A percentile compares a stretch with the other conserved stretches of the same genome.
These are phyloP conservation scores for Tiliqua scincoides DNA, from an alignment of 2,113 vertebrate species.

Conservation along the genomic window DNA sequence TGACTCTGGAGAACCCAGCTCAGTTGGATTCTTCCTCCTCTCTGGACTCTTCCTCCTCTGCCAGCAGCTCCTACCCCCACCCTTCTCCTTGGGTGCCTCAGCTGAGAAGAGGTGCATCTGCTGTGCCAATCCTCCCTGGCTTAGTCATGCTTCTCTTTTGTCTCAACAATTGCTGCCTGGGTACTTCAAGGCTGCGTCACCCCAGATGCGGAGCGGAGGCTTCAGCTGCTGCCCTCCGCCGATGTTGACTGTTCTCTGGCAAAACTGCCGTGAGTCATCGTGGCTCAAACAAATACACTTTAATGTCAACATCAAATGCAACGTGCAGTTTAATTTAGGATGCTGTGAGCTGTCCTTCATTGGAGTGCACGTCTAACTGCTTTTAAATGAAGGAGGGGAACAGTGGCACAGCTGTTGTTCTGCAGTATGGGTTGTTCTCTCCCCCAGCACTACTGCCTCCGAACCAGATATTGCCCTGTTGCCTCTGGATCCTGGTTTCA, in stretches of 20 bases:
- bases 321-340: too few relatives aligned
- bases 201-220: not conserved
- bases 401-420: fast-evolving
- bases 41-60: too few relatives aligned
- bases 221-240: too few relatives aligned
- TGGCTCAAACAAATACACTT: not conserved
- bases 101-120: not conserved
- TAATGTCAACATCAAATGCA: too few relatives aligned
- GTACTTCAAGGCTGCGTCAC: not conserved
- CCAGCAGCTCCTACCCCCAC: too few relatives aligned
- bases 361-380: too few relatives aligned
- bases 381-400: not conserved
- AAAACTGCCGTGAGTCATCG: not conserved
- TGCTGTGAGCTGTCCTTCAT: too few relatives aligned
- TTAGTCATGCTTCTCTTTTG: not conserved
- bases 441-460: too few relatives aligned
- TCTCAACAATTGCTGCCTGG: not conserved
- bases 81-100: not conserved
- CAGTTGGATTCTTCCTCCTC: not conserved
- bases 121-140: not conserved
- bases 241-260: too few relatives aligned
- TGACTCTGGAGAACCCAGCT: not conserved
- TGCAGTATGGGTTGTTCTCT: too few relatives aligned
- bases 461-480: not conserved
- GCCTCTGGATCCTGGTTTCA: too few relatives aligned